phyloP scores from a whole-genome alignment of 2,113 vertebrate genomes.

The Hymenochirus boettgeri region DNA sequence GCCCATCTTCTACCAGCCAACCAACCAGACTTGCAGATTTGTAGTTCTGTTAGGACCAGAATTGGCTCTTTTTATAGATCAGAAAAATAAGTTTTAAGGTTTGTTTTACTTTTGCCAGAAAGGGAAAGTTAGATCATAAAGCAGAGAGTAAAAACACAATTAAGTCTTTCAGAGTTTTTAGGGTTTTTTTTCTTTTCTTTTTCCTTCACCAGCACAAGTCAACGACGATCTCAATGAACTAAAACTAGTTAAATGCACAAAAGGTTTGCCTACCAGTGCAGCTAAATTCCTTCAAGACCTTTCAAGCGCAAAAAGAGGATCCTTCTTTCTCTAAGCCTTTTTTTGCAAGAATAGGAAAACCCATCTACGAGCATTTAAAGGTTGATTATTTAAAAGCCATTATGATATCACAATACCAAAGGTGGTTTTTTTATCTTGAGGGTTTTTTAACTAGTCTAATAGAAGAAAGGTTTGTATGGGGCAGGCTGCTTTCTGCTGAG shows the following conservation, averaged over 20 bases:
- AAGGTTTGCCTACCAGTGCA: not conserved
- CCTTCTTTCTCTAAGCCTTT: constrained; percentile 8
- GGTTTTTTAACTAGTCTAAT: constrained; percentile 34
- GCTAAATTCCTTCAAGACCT: constrained; percentile 11
- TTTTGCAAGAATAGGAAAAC: not conserved
- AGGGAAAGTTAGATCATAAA: too few relatives aligned
- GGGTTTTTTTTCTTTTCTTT: too few relatives aligned
- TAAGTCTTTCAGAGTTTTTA: too few relatives aligned
- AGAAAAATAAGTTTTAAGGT: too few relatives aligned
- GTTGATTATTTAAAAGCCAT: constrained; percentile 39
- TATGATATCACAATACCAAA: constrained; percentile 24
- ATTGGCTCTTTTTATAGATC: too few relatives aligned
- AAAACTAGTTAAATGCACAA: constrained; percentile 13
- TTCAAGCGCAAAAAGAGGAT: constrained; percentile 14
- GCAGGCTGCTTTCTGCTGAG: constrained; percentile 20
- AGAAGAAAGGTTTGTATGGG: constrained; percentile 28
- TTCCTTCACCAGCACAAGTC: not conserved
- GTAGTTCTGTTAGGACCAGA: too few relatives aligned
- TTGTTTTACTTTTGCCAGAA: too few relatives aligned
- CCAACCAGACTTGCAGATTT: too few relatives aligned
- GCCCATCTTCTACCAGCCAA: too few relatives aligned
- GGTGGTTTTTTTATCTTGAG: constrained; percentile 28
- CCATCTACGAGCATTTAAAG: constrained; percentile 27
- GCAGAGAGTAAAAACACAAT: too few relatives aligned
- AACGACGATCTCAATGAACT: constrained; percentile 16